Base-by-base conservation (phyloP, 1,140 invertebrate genomes). In the Neelides sp. region DNA sequence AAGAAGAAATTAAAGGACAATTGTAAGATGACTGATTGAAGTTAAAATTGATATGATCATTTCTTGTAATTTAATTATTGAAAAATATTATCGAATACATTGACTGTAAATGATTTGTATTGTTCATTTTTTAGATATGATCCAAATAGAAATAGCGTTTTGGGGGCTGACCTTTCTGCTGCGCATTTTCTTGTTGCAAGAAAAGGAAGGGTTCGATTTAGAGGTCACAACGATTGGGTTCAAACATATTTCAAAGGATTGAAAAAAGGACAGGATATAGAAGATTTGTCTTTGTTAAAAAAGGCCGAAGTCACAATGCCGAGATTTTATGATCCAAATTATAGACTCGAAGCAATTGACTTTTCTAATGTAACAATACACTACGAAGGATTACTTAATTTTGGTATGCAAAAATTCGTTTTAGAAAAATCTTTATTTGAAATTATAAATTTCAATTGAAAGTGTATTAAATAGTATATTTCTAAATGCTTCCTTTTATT, bases 311-410 rank as follows among this genome's bases (percentile, higher is more conserved):
- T 28, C 15, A 35, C 45, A 10, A 28, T 47, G 34, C 45, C 45
- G 2, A 27, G n/a, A 4, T 23, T 48, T 2, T 79, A 69, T 50
- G 58, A 75, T 54, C 61, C 70, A 1, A 63, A 64, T 8, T 76
- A 74, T 45, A 64, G 72, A 50, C 27, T 88, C 37, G 76, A 81
- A 63, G 78, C 72, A 15, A 68, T 88, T 41, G 80, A 86, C 67
- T 76, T 73, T n/a, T 75, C 73, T 19, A 67, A 72, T 27, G 72
- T 78, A 46, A 50, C 68, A n/a, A 35, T 89, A 0, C 67, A 73
- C 59, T 84, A 82, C 64, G 79, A 85, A 67, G 80, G 78, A 20
- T 61, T 83, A n/a, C 67, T 74, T 17, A 80, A 80, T 63, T 65
- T 86, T 7, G 64, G 70, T 57, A 69, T 55, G 62, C 55, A 30